Evolutionary conservation across 2,113 vertebrate species (phyloP).

Genomic region (Xyliphius kryptos): DNA sequence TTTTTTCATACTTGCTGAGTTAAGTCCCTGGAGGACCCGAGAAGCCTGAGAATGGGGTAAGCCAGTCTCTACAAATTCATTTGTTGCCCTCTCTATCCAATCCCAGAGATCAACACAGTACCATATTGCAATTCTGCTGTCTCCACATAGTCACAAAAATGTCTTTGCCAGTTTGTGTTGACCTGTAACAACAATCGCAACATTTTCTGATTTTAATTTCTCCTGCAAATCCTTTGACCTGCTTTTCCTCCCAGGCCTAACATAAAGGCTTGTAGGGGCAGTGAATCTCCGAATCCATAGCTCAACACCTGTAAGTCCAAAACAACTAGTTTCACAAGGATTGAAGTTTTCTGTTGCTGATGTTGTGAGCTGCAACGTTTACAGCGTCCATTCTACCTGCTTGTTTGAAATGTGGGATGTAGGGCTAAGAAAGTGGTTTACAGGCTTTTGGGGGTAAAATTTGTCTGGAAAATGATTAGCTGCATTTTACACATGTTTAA

Average conservation of each 20-base stretch:
- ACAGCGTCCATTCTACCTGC: too few relatives aligned
- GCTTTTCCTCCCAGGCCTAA: conserved; percentile 99
- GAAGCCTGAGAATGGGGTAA: conserved; percentile 67
- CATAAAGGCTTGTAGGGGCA: conserved; percentile 99
- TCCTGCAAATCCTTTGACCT: conserved; percentile 96
- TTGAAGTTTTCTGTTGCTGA: conserved; percentile 61
- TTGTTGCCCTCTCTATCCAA: conserved; percentile 54
- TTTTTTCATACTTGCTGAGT: conserved; percentile 44
- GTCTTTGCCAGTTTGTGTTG: conserved; percentile 44
- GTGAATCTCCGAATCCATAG: conserved; percentile 97
- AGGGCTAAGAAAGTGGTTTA: background rate
- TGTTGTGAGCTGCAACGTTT: background rate
- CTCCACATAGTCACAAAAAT: conserved; percentile 46
- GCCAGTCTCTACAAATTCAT: conserved; percentile 70
- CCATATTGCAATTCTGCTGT: conserved; percentile 46
- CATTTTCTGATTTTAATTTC: conserved; percentile 40
- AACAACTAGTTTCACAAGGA: conserved; percentile 87
- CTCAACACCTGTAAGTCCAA: conserved; percentile 99
- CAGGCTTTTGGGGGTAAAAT: background rate
- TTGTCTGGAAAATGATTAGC: too few relatives aligned
- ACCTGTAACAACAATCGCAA: conserved; percentile 49
- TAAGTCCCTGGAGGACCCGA: conserved; percentile 44
- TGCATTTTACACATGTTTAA: too few relatives aligned
- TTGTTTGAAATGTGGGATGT: too few relatives aligned
- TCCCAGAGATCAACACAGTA: conserved; percentile 51